phyloP scores from a whole-genome alignment of 92 coral and sea anemone genomes.

The Umimayanthus chanpuru region DNA sequence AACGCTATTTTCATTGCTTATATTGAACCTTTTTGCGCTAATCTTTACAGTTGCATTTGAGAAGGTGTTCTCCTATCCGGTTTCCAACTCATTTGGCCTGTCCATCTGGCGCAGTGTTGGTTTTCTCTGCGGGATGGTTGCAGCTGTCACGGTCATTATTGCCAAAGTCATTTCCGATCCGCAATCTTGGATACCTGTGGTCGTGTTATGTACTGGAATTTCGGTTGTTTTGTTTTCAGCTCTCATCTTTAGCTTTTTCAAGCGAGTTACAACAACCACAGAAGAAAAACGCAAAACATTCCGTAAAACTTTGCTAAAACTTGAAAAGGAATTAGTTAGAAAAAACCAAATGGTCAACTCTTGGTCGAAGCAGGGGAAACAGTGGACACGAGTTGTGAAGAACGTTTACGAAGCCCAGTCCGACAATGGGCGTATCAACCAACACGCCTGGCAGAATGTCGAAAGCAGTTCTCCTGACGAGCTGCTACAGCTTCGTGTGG shows the following conservation, averaged over 20 bases:
- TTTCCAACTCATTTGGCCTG: conserved; percentile 85
- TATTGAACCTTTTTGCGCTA: conserved; percentile 70
- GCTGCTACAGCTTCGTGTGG: conserved; percentile 15
- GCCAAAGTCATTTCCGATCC: conserved; percentile 63
- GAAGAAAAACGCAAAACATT: conserved; percentile 83
- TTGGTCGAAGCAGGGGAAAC: conserved; percentile 77
- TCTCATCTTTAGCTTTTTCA: conserved; percentile 58
- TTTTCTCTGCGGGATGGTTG: conserved; percentile 68
- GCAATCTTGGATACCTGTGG: conserved; percentile 71
- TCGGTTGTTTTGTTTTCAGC: conserved; percentile 69
- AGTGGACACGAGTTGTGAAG: conserved; percentile 87
- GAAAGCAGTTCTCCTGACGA: conserved; percentile 10
- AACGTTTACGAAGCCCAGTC: conserved; percentile 90
- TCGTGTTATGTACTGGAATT: conserved; percentile 70
- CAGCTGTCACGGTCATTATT: conserved; percentile 75
- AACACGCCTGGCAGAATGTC: conserved; percentile 55
- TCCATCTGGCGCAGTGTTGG: conserved; percentile 82
- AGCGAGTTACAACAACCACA: conserved; percentile 69
- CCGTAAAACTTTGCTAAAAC: conserved; percentile 62
- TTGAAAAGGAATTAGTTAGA: conserved; percentile 69
- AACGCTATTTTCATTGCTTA: conserved; percentile 59
- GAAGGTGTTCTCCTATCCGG: conserved; percentile 57
- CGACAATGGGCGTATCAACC: conserved; percentile 50
- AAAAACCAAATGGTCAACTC: conserved; percentile 81
- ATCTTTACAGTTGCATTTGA: conserved; percentile 76